Percentiles rank a stretch among this genome's conserved stretches.
Conservation (phyloP, 2,113 vertebrate genomes). For the Pangasianodon gigas region DNA sequence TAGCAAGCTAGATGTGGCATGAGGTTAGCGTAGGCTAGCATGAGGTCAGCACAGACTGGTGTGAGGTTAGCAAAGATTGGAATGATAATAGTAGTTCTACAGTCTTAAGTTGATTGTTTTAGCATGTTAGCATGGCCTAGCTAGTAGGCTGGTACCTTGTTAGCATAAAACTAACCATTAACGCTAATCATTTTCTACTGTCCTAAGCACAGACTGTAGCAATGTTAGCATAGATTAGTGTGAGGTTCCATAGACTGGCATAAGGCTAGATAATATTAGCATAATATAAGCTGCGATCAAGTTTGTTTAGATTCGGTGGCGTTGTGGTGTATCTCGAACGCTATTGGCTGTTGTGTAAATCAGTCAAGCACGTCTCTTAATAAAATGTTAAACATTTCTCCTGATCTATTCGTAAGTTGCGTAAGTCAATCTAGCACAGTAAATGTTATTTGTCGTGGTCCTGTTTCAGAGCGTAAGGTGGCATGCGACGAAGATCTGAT, state of each 20-base stretch:
- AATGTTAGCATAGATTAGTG: neutral
- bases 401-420: too few species aligned
- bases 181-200: neutral
- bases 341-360: neutral
- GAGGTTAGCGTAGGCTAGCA: neutral
- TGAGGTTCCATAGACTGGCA: neutral
- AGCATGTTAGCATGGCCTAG: neutral
- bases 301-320: neutral
- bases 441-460: neutral
- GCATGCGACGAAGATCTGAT: constrained; percentile 84
- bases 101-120: neutral
- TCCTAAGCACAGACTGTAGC: neutral
- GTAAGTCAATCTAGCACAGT: neutral
- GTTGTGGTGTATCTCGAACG: neutral
- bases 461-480: constrained; percentile 80
- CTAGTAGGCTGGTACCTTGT: neutral
- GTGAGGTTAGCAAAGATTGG: neutral
- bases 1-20: neutral
- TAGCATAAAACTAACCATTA: neutral
- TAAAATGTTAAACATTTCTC: neutral
- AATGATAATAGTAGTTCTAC: neutral
- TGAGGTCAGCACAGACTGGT: neutral
- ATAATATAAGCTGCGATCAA: neutral
- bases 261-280: neutral
- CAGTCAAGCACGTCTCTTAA: neutral